Base-by-base conservation (phyloP, 1,140 invertebrate species). In the Trichomalopsis sarcophagae region DNA sequence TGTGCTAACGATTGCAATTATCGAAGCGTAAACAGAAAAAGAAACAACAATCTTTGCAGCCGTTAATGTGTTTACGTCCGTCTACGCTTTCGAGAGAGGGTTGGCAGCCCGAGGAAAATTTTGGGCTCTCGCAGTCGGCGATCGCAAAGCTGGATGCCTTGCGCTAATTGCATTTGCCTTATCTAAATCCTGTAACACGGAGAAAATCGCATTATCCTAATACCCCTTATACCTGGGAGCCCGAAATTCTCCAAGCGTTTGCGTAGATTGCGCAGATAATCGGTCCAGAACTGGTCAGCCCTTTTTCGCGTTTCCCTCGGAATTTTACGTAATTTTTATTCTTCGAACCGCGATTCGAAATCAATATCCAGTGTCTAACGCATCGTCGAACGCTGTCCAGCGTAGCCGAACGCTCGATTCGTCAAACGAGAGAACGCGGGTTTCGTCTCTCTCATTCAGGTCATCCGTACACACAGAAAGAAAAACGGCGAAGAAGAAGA, bases 161-260 rank as follows among this genome's bases (percentile, higher is more conserved):
- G 40, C 44, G 55, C 69, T 84, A 84, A 84, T 80, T 84, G 83
- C 77, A 84, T 79, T 80, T 84, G 69, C 23, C 66, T 80, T 80
- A 84, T 80, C 77, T 80, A 80, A 79, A 80, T 84, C 83, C 77
- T 73, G n/a, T 21, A 74, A 84, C 44, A 47, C 47, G 40, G 33
- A 71, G 68, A 30, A 80, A 74, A 84, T 84, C 83, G 77, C 83
- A 84, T 84, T 84, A 84, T 84, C 76, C 75, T 84, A 84, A 84
- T 84, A 40, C 75, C 77, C 21, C 36, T 36, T 73, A 74, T 84
- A 84, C 76, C 83, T 80, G 77, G 11, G 69, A 71, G 0, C 33
- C 47, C 17, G 1, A 33, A 62, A 30, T 80, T 84, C 69, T 66
- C 13, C 9, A 21, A 73, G 55, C 27, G n/a, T 79, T 77, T 69